A percentile compares a stretch with the other conserved stretches of the same genome.
phyloP scores from a whole-genome alignment of 2,797 vertebrate genomes.

The Danio jaintianensis region DNA sequence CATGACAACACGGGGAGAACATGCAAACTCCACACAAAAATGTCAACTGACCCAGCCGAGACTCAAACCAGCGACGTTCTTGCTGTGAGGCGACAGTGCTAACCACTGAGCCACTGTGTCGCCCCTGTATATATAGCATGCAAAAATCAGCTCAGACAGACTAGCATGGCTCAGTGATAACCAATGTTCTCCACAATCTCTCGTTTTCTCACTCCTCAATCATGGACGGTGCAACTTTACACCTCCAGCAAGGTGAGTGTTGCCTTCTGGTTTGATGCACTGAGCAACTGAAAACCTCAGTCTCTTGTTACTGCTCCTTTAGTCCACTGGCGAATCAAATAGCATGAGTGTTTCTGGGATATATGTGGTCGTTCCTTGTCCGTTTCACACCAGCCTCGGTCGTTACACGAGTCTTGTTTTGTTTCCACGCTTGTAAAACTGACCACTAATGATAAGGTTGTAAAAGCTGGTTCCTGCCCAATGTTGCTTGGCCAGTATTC shows the following conservation, averaged over 20 bases:
- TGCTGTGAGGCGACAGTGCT: too few species aligned
- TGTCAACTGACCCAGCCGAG: too few species aligned
- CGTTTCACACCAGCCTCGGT: neutral
- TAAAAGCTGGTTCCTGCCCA: slow-evolving; percentile 42
- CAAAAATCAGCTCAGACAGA: slow-evolving; percentile 64
- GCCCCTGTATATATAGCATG: too few species aligned
- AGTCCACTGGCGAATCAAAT: neutral
- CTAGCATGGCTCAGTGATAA: slow-evolving; percentile 8
- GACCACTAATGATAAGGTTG: slow-evolving; percentile 53
- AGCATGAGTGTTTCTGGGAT: neutral
- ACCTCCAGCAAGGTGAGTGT: slow-evolving; percentile 64
- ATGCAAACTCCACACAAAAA: too few species aligned
- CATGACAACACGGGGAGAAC: too few species aligned
- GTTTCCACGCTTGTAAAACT: slow-evolving; percentile 54
- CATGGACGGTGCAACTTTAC: slow-evolving; percentile 59
- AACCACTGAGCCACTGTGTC: too few species aligned
- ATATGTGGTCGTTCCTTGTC: neutral
- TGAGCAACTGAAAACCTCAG: slow-evolving; percentile 35
- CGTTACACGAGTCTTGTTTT: slow-evolving; percentile 48
- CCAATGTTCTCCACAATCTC: neutral
- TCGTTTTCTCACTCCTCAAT: slow-evolving; percentile 19
- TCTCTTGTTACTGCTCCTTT: slow-evolving; percentile 20
- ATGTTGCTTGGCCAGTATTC: slow-evolving; percentile 53
- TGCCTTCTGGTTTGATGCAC: slow-evolving; percentile 23
- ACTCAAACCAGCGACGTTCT: too few species aligned